These are phyloP conservation scores for Celastrina argiolus DNA, from an alignment of 2,888 invertebrate genomes.

Conservation along the genomic window DNA sequence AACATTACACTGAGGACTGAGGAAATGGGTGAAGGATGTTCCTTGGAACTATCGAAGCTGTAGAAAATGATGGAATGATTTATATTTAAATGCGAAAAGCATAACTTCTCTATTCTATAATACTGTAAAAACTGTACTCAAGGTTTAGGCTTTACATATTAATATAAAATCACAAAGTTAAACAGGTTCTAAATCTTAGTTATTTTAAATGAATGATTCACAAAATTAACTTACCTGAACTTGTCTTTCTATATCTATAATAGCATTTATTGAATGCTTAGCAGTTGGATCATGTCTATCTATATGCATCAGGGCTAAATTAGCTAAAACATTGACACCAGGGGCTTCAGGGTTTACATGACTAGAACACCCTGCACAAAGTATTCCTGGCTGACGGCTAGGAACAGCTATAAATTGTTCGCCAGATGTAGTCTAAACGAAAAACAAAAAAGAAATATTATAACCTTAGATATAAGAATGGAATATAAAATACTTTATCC, in stretches of 20 bases:
- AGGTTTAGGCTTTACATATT: too few species aligned
- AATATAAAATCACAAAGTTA: too few species aligned
- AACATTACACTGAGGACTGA: too few species aligned
- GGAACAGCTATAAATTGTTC: constrained; percentile 74
- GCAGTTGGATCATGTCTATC: constrained; percentile 52
- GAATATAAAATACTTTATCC: too few species aligned
- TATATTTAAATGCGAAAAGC: too few species aligned
- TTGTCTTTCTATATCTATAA: constrained; percentile 75
- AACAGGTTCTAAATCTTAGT: neutral
- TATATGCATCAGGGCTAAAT: constrained; percentile 68
- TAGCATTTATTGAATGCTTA: constrained; percentile 59
- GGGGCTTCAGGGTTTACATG: constrained; percentile 70
- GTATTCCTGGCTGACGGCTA: constrained; percentile 45
- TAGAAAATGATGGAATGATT: too few species aligned
- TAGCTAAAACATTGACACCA: constrained; percentile 69
- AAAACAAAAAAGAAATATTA: neutral
- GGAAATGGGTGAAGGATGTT: too few species aligned
- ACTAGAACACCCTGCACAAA: constrained; percentile 73
- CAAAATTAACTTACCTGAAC: constrained; percentile 58
- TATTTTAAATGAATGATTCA: neutral
- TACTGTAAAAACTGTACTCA: too few species aligned
- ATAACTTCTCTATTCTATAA: too few species aligned
- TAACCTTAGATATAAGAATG: too few species aligned
- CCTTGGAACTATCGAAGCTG: too few species aligned
- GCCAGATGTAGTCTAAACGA: constrained; percentile 60